Percentiles rank a stretch among this genome's conserved stretches.
These are phyloP conservation scores for Troides oblongomaculatus DNA, from an alignment of 2,888 invertebrate genomes.

Conservation along the genomic window DNA sequence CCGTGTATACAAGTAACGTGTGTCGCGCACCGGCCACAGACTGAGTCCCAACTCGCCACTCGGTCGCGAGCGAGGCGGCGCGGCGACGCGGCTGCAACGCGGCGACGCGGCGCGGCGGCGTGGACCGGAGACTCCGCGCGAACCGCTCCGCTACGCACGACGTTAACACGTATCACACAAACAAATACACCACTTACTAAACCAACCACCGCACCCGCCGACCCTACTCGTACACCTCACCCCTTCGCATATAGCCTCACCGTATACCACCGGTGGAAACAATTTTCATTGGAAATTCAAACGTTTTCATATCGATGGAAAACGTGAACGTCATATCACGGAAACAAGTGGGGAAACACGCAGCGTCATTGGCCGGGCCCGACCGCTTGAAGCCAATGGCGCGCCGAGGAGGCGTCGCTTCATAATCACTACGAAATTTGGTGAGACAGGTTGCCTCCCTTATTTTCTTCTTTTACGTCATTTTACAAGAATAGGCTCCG, in stretches of 20 bases:
- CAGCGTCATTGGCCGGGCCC: conserved; percentile 65
- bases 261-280: neutral
- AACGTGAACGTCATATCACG: conserved; percentile 58
- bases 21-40: conserved; percentile 47
- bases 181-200: neutral
- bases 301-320: conserved; percentile 55
- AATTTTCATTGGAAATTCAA: conserved; percentile 25
- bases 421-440: conserved; percentile 61
- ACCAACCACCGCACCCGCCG: too few species aligned
- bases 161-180: neutral
- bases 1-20: conserved; percentile 45
- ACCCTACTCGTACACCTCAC: too few species aligned
- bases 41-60: conserved; percentile 42
- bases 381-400: conserved; percentile 67
- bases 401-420: conserved; percentile 67
- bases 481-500: conserved; percentile 29
- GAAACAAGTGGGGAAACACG: conserved; percentile 65
- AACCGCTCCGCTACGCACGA: too few species aligned
- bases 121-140: too few species aligned
- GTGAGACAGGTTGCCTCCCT: conserved; percentile 57
- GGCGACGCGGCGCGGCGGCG: conserved; percentile 7
- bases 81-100: conserved; percentile 13
- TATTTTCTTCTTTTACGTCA: conserved; percentile 39
- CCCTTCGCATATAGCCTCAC: too few species aligned
- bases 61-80: conserved; percentile 10